Conservation (phyloP, 2,888 invertebrate genomes). For the Meghimatium bilineatum region DNA sequence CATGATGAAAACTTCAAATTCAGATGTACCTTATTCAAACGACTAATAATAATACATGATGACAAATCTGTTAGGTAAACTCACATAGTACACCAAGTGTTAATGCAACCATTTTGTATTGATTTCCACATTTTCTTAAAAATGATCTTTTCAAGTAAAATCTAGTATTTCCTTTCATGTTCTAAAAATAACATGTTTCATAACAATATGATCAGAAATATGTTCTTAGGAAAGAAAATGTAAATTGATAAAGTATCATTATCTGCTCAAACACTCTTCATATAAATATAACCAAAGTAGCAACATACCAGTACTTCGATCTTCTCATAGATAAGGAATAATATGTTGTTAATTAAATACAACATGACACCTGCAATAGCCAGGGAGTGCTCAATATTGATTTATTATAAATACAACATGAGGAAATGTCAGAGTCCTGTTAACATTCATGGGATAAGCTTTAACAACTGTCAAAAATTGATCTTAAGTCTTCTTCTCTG, state of each 20-base stretch:
- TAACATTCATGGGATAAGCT: not conserved
- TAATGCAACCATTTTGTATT: too few relatives aligned
- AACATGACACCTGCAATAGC: not conserved
- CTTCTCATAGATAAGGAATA: not conserved
- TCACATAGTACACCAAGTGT: too few relatives aligned
- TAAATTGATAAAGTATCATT: not conserved
- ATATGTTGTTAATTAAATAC: not conserved
- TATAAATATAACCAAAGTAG: not conserved
- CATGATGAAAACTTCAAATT: too few relatives aligned
- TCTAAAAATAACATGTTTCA: too few relatives aligned
- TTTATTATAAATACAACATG: not conserved
- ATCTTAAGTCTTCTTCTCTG: not conserved
- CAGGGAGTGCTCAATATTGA: not conserved
- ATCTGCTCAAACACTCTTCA: not conserved
- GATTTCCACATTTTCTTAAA: too few relatives aligned
- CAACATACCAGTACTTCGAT: not conserved
- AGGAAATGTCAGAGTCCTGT: constrained; percentile 18
- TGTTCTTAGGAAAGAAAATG: too few relatives aligned
- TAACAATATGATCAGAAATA: too few relatives aligned
- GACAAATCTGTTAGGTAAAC: too few relatives aligned
- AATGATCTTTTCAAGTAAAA: too few relatives aligned
- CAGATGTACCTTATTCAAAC: too few relatives aligned
- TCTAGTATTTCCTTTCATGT: too few relatives aligned
- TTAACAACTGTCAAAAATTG: not conserved
- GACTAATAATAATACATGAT: too few relatives aligned